Percentiles rank a stretch among this genome's conserved stretches.
Conservation (phyloP, 1,140 invertebrate genomes). For the Philotrypesis tridentata region DNA sequence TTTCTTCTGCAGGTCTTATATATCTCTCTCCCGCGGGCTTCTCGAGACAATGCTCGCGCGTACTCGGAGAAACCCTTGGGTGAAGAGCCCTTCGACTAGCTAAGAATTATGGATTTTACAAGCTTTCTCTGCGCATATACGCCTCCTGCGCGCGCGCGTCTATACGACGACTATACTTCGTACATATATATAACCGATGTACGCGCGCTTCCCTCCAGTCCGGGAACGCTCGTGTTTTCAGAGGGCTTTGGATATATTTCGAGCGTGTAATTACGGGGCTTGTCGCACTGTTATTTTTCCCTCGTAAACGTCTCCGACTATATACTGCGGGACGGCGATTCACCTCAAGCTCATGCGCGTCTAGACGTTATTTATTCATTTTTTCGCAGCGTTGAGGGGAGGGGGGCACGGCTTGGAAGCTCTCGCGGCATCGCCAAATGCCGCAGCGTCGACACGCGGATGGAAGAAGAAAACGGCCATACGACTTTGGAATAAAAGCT, state of each 20-base stretch:
- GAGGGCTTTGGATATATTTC: not conserved
- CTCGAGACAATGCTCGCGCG: not conserved
- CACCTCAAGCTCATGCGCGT: no score
- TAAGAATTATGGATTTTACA: conserved; percentile 21
- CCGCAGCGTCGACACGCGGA: no score
- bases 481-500: no score
- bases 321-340: no score
- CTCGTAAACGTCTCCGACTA: not conserved
- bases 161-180: no score
- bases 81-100: not conserved
- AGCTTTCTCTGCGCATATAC: conserved; percentile 6
- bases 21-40: not conserved
- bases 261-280: not conserved
- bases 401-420: no score
- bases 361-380: no score
- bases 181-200: no score
- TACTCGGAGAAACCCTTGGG: not conserved
- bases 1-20: not conserved
- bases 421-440: no score
- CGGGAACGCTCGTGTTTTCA: not conserved
- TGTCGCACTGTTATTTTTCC: not conserved
- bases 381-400: no score
- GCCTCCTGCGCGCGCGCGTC: not conserved
- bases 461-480: no score
- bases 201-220: not conserved